Base-by-base conservation (phyloP, 2,888 invertebrate species). In the Glaucopsyche alexis region DNA sequence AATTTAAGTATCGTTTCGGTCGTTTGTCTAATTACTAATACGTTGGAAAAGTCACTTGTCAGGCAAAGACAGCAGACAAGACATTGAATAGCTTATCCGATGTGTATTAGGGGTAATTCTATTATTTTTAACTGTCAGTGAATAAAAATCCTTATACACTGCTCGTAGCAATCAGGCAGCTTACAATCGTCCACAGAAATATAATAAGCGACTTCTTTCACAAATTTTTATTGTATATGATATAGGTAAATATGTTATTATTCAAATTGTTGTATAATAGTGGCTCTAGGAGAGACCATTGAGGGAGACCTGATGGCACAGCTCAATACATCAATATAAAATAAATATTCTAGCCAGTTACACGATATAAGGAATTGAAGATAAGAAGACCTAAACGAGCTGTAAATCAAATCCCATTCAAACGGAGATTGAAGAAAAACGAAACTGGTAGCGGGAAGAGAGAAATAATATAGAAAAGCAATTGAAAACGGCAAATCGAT, bases 401-500 rank as follows among this genome's bases (percentile, higher is more conserved):
- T 8, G 42, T 47, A 47, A 47, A 60, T 60, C 29, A 38, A 29
- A 60, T 6, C 19, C 60, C 29, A 60, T 60, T 60, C 14, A 60
- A 29, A 60, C 60, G 29, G 29, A 60, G 60, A 60, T 60, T 29
- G 29, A 60, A 60, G 60, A 60, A 60, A 60, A 38, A 60, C 60
- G 38, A 60, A 16, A 60, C 42, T 42, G 8, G 42, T 8, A 42
- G 42, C 42, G 42, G 42, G 42, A 42, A 42, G 42, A 60, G 60
- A 29, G 60, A 60, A 29, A 49, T 69, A 19, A 69, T 49, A 49
- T 69, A 74, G 73, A 76, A 55, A 76, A 73, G 77, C 77, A 73
- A 76, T 76, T 75, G 74, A 76, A 76, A 76, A 78, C 72, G 74
- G 74, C 78, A 80, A 80, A 80, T 79, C 76, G 78, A 78, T 77